Conservation (phyloP, 2,888 invertebrate genomes). For the Athalia rosae region DNA sequence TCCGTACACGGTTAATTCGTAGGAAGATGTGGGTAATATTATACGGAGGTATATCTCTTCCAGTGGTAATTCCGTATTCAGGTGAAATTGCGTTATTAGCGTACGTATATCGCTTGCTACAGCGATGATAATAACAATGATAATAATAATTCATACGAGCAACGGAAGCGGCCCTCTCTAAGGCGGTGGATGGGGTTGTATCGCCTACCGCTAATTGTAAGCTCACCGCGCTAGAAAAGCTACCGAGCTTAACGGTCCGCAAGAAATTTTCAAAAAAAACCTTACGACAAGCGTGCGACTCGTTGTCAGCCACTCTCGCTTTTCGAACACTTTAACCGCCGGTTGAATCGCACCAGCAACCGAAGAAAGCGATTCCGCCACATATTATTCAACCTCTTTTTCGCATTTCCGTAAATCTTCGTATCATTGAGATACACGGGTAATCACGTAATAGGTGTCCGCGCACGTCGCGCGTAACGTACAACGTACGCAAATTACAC, state of each 20-base stretch:
- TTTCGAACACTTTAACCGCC: not conserved
- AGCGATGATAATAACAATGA: too few relatives aligned
- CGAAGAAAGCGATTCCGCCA: too few relatives aligned
- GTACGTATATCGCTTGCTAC: not conserved
- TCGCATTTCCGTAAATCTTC: too few relatives aligned
- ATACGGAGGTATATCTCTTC: slow-evolving; percentile 21
- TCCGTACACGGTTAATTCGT: slow-evolving; percentile 14
- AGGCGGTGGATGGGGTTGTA: not conserved
- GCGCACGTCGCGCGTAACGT: too few relatives aligned
- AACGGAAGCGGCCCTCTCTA: not conserved
- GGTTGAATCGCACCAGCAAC: too few relatives aligned
- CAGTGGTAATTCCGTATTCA: slow-evolving; percentile 39
- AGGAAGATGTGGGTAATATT: not conserved
- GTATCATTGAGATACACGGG: too few relatives aligned
- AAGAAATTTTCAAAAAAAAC: slow-evolving; percentile 6
- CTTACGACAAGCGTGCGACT: not conserved
- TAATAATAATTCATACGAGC: slow-evolving; percentile 44
- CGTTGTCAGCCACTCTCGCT: too few relatives aligned
- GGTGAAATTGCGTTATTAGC: slow-evolving; percentile 43
- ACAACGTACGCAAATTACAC: too few relatives aligned
- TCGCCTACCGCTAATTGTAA: slow-evolving; percentile 37
- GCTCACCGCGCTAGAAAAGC: slow-evolving; percentile 11
- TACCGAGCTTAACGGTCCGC: not conserved
- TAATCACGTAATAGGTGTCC: too few relatives aligned
- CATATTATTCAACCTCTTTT: too few relatives aligned